Percentiles rank a stretch among this genome's conserved stretches.
phyloP scores from a whole-genome alignment of 2,113 vertebrate species.

The Hemibagrus wyckioides region DNA sequence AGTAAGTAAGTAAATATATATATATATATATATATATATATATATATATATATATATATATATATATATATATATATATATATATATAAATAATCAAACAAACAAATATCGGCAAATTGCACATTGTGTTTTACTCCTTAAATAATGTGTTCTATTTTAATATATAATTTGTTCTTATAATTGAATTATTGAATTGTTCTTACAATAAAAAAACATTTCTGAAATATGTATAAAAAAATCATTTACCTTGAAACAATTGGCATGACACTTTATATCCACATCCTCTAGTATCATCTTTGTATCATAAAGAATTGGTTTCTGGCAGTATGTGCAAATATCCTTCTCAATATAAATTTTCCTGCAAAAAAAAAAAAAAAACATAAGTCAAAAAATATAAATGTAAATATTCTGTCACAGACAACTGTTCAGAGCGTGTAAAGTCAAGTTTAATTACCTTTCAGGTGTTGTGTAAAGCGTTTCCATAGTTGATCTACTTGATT shows the following conservation, averaged over 20 bases:
- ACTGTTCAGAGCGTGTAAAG: too few relatives aligned
- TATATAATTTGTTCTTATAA: not conserved
- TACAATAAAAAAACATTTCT: not conserved
- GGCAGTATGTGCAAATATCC: conserved; percentile 89
- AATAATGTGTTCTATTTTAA: not conserved
- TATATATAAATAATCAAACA: not conserved
- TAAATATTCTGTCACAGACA: not conserved
- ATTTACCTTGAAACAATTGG: conserved; percentile 93
- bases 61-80: too few relatives aligned
- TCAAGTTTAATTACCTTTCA: conserved; percentile 60
- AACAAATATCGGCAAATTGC: not conserved
- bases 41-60: too few relatives aligned
- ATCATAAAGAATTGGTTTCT: conserved; percentile 81
- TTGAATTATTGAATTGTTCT: not conserved
- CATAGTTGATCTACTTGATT: conserved; percentile 54
- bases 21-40: too few relatives aligned
- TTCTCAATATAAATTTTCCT: conserved; percentile 82
- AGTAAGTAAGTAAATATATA: too few relatives aligned
- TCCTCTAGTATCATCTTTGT: conserved; percentile 94
- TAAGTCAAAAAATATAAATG: not conserved
- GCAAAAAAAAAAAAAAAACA: conserved; percentile 24
- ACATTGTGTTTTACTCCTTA: not conserved
- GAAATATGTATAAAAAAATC: not conserved
- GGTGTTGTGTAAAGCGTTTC: conserved; percentile 59
- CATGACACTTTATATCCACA: conserved; percentile 90